Base-by-base conservation (phyloP, 2,113 vertebrate species). In the Campylorhamphus procurvoides region DNA sequence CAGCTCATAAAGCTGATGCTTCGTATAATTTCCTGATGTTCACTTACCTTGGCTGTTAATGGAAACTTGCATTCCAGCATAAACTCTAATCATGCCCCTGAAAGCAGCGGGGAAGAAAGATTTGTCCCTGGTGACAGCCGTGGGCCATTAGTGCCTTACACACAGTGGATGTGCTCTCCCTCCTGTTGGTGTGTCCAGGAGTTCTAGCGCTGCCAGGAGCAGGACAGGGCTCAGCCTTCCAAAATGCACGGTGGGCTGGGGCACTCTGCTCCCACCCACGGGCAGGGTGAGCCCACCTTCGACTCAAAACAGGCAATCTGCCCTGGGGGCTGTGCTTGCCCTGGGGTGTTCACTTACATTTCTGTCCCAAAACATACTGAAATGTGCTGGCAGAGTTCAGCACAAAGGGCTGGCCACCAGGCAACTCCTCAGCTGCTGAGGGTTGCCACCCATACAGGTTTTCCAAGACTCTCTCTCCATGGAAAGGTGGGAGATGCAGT, bases 1-100 rank as follows among this genome's bases (percentile, higher is more conserved):
- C 71, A 93, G 67, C 84, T 96, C 85, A 86, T 93, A 86, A 90
- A 93, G 66, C 59, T 44, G 85, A 77, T 86, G 94, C 75, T 94
- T 95, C 0, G 0, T 95, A 6, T 93, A 67, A 88, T 93, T 91
- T 94, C 79, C 84, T 84, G 81, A 71, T 77, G 85, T 60, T 96
- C 82, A 59, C 90, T 91, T 90, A 87, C 87, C 71, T 80, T 89
- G 63, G 46, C 82, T 74, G 72, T 63, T 90, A 77, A 80, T 88
- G 84, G 84, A 73, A 74, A 7, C 50, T 33, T 55, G 46, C 71
- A 39, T 71, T 87, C 63, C 78, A 69, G 31, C 53, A 67, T 33
- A 28, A 87, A 66, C 58, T 73, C 58, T 24, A 44, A 53, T 72
- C 74, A 68, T 35, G 60, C 56, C 28, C 8, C 62, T 63, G 91